Evolutionary conservation across 1,140 invertebrate genomes (phyloP), one percentile per base, ranked within the genome.

Genomic region (Thalassaphorura encarpata): DNA sequence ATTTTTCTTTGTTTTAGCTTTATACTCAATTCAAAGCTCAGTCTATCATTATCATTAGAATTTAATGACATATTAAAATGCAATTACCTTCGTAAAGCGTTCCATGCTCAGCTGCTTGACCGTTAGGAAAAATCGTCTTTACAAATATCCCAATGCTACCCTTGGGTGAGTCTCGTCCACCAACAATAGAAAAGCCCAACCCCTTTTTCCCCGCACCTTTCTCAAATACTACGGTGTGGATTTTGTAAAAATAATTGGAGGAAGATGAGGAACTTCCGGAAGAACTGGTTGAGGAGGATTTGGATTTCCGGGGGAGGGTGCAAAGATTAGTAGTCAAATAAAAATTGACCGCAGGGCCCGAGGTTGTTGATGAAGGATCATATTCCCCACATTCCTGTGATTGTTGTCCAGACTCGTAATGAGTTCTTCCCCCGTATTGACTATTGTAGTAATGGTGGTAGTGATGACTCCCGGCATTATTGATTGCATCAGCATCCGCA

Each of bases 131-230:
- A 13, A 94, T 83, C 1, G 88, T 89, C 72, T 92, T 89, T 1
- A 94, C 86, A 72, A 87, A 92, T 65, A 93, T 92, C 16, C 89
- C 89, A 80, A 93, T 87, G 45, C 56, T 82, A 2, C 89, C 89
- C 67, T 85, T 84, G 1, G 89, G 85, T 29, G 87, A 89, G 69
- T 93, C 89, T 8, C 78, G 81, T 39, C 89, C 89, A 26, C 89
- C 90, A 23, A 93, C 89, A 66, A 93, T 89, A 69, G 87, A 91
- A 69, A 94, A 93, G 1, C 89, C 90, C 23, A 95, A 75, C 52
- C 86, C 87, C 69, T 89, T 90, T 50, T 86, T 80, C 3, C 86
- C 84, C 11, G 79, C 80, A 19, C 88, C 87, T 72, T 92, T 92
- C 67, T 81, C 80, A 67, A 90, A 88, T 42, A 77, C 70, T 15